These are phyloP conservation scores for Glyptemys insculpta DNA, from an alignment of 2,797 vertebrate genomes.

Conservation along the genomic window DNA sequence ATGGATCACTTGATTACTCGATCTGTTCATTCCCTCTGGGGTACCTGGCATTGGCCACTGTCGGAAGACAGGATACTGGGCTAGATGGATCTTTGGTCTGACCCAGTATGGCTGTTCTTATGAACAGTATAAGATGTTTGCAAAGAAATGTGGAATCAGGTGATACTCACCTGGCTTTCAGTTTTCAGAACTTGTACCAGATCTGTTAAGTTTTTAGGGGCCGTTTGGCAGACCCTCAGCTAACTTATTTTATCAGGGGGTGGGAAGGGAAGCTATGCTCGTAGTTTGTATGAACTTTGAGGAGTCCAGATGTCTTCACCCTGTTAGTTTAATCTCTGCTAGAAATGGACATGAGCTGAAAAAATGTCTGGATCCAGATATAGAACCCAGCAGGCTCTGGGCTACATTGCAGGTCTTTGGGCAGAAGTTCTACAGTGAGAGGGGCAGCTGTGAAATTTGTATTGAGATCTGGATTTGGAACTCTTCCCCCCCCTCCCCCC, in stretches of 20 bases:
- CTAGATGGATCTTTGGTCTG: no score
- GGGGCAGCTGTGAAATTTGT: neutral
- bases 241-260: neutral
- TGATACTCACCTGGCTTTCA: neutral
- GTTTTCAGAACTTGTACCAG: neutral
- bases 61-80: no score
- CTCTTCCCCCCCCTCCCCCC: no score
- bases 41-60: no score
- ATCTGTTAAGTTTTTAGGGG: neutral
- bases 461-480: neutral
- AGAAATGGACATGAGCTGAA: neutral
- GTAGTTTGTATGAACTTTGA: neutral
- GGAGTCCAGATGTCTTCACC: neutral
- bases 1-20: no score
- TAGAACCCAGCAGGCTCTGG: neutral
- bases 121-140: neutral
- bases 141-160: neutral
- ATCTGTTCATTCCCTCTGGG: no score
- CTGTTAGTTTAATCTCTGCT: neutral
- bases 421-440: neutral
- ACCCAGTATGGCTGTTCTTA: no score
- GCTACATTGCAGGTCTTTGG: neutral
- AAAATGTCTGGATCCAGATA: neutral
- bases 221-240: neutral
- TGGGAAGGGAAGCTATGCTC: neutral